Base-by-base conservation (phyloP, 1,140 invertebrate species). In the Cataglyphis hispanica region DNA sequence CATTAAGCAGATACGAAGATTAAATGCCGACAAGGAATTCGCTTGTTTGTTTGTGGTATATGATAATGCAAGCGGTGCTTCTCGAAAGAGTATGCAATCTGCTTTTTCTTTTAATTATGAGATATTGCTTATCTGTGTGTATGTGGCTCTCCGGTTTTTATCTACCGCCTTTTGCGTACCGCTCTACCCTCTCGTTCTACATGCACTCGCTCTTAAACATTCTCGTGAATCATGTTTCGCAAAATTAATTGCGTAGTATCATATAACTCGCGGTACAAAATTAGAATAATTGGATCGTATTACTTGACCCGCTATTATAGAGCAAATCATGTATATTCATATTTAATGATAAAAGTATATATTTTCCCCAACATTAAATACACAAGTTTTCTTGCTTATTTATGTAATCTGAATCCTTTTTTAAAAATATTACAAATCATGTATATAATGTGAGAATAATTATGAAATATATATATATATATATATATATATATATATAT, bases 1-100 rank as follows among this genome's bases (percentile, higher is more conserved):
- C 76, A 86, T 86, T 86, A 86, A 81, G 64, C 84, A 70, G 67
- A 70, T 80, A 78, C 63, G 74, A 85, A 80, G 77, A 85, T 85
- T 81, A 81, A 81, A 69, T 77, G 63, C 64, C 64, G 84, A 85
- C 75, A 85, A 76, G 72, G 81, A 84, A 84, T 84, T 84, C 46
- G 31, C 72, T 75, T 84, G 81, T 84, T 84, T 77, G 81, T 77
- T 77, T 58, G 58, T 31, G 60, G 72, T 60, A 19, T 63, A 84
- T 67, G 72, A 84, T 84, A 76, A 84, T 77, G 81, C 72, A 22
- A 40, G 46, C 22, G 60, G 40, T 56, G 78, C 31, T 72, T 13
- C 53, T 58, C 67, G 53, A 37, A 74, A 83, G n/a, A 74, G 78
- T 31, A 27, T 43, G 78, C 78, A 74, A 83, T 83, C 78, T 83